Evolutionary conservation across 2,888 invertebrate species (phyloP), one percentile per base, ranked within the genome.

Genomic region (Hypomecis punctinalis): DNA sequence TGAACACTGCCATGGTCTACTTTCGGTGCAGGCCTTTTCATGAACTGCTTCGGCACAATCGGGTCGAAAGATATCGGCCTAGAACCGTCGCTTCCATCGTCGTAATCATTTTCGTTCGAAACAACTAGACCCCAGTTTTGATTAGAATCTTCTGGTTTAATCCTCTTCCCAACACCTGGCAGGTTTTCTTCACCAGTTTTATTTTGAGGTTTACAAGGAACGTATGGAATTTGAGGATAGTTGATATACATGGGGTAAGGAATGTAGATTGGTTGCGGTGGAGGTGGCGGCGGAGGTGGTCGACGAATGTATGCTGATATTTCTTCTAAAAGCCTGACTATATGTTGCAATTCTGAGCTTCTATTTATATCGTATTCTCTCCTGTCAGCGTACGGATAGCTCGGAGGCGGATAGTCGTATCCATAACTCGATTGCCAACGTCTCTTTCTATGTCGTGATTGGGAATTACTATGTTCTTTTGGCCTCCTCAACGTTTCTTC

Each of bases 251-350:
- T 77, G 4, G 88, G 85, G 60, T 88, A 89, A 0, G 85, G 89
- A 37, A 91, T 76, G 73, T 90, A 91, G 59, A 90, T 83, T 4
- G 86, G 85, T 57, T 88, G 88, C 0, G 86, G 86, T n/a, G 81
- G 77, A 0, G 76, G 78, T 0, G 83, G 82, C 2, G 82, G 78
- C 0, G 73, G 70, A 5, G 78, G 80, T 1, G 83, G 81, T 11
- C 81, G 77, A 61, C 71, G 83, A 10, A 89, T 63, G 42, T 81
- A 79, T 9, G 63, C 61, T 1, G 84, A 76, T 61, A 91, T 82
- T 51, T 91, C 91, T 57, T 90, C 87, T 13, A 90, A 75, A 36
- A 86, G 66, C 59, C 76, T 83, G 9, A 82, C 74, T 55, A 91
- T 88, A 61, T 85, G 80, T 0, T 80, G 76, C 5, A 88, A 64